These are phyloP conservation scores for Brachionus rotundiformis DNA, from an alignment of 1,140 invertebrate species.

Conservation along the genomic window DNA sequence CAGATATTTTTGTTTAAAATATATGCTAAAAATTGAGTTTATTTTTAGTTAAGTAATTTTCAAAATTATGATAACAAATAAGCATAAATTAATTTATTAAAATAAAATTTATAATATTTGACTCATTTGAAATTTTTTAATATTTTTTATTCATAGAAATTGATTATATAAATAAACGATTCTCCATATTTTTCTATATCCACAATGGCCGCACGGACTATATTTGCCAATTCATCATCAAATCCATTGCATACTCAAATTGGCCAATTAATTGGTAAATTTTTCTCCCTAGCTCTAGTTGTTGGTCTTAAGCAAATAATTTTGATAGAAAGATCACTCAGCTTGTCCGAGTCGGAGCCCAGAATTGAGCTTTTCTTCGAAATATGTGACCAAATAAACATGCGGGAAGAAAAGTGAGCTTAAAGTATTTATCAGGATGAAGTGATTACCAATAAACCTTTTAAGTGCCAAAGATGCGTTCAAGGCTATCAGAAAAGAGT, in stretches of 20 bases:
- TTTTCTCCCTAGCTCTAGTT: background rate
- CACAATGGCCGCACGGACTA: background rate
- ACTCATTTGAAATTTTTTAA: conserved; percentile 27
- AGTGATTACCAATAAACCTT: too few species aligned
- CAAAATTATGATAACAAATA: conserved; percentile 22
- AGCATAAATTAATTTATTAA: background rate
- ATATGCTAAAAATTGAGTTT: too few species aligned
- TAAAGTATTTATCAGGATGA: background rate
- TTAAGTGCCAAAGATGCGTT: conserved; percentile 89
- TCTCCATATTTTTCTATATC: background rate
- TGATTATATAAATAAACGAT: conserved; percentile 15
- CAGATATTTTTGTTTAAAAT: too few species aligned
- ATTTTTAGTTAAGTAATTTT: conserved; percentile 3
- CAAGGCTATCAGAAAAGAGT: conserved; percentile 86
- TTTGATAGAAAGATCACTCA: conserved; percentile 83
- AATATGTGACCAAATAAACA: conserved; percentile 96
- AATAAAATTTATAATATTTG: conserved; percentile 14
- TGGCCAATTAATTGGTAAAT: conserved; percentile 88
- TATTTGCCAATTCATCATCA: background rate
- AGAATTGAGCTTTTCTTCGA: conserved; percentile 98
- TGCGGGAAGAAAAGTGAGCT: conserved; percentile 80
- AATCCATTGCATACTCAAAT: conserved; percentile 92
- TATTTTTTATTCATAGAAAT: background rate
- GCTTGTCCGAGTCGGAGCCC: conserved; percentile 83
- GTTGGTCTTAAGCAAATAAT: conserved; percentile 22